A percentile compares a stretch with the other conserved stretches of the same genome.
These are phyloP conservation scores for Sebastes itinus DNA, from an alignment of 2,797 vertebrate species.

Conservation along the genomic window DNA sequence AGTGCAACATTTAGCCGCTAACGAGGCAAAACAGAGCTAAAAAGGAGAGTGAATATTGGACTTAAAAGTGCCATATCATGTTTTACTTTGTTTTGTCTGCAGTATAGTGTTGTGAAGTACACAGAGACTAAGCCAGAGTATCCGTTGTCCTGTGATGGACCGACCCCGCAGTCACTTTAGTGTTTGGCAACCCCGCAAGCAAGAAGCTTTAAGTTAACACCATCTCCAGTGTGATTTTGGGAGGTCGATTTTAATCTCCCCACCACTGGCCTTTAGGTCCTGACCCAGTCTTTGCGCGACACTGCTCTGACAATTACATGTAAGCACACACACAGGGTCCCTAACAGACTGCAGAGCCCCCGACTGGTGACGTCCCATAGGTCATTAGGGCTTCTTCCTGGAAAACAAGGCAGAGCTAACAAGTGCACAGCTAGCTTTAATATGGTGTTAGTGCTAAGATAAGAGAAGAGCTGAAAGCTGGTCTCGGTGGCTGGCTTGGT, in stretches of 20 bases:
- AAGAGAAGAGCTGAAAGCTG: slow-evolving; percentile 30
- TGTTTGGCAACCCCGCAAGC: not conserved
- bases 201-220: slow-evolving; percentile 20
- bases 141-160: not conserved
- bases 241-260: slow-evolving; percentile 41
- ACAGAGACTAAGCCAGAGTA: not conserved
- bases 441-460: slow-evolving; percentile 46
- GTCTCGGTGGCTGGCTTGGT: slow-evolving; percentile 35
- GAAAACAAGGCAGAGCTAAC: slow-evolving; percentile 60
- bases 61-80: not conserved
- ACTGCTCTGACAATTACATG: slow-evolving; percentile 53
- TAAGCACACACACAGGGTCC: slow-evolving; percentile 57
- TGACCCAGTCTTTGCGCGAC: slow-evolving; percentile 34
- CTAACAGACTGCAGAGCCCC: slow-evolving; percentile 55
- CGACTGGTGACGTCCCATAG: slow-evolving; percentile 54
- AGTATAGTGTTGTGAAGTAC: no score
- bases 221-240: slow-evolving; percentile 17
- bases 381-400: slow-evolving; percentile 64
- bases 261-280: slow-evolving; percentile 35
- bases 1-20: not conserved
- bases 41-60: not conserved
- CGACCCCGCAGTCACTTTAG: not conserved
- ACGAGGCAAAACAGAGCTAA: not conserved
- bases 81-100: not conserved
- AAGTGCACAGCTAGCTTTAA: slow-evolving; percentile 58